Evolutionary conservation across 1,140 invertebrate species (phyloP).

Genomic region (Pogonomyrmex barbatus): DNA sequence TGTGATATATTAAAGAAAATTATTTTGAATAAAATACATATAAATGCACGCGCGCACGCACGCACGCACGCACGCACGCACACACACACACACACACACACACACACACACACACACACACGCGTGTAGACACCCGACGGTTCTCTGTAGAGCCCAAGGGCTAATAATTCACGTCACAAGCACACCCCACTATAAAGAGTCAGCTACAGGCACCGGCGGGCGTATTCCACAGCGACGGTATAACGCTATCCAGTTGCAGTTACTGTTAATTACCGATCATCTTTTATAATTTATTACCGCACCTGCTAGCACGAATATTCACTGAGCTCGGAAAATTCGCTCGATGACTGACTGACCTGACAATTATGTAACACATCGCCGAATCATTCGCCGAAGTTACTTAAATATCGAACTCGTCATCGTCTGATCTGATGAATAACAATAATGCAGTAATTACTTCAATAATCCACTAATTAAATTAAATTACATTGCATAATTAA

Average conservation of each 20-base stretch:
- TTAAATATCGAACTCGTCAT: slow-evolving; percentile 55
- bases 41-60: not conserved
- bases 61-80: too few relatives aligned
- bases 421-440: slow-evolving; percentile 5
- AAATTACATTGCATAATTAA: not conserved
- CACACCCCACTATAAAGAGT: slow-evolving; percentile 85
- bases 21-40: not conserved
- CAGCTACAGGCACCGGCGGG: slow-evolving; percentile 77
- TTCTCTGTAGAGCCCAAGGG: slow-evolving; percentile 73
- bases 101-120: not conserved
- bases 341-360: slow-evolving; percentile 70
- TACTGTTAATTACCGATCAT: slow-evolving; percentile 79
- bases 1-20: not conserved
- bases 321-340: slow-evolving; percentile 33
- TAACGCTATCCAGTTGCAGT: slow-evolving; percentile 75
- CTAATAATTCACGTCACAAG: slow-evolving; percentile 86
- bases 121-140: slow-evolving; percentile 39
- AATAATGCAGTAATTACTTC: slow-evolving; percentile 6
- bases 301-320: slow-evolving; percentile 43
- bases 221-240: slow-evolving; percentile 69
- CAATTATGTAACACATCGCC: slow-evolving; percentile 73
- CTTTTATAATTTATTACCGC: slow-evolving; percentile 75
- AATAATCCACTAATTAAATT: not conserved
- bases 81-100: not conserved
- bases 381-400: slow-evolving; percentile 48